phyloP scores from a whole-genome alignment of 2,797 vertebrate genomes.

The Cheirogaleus major region DNA sequence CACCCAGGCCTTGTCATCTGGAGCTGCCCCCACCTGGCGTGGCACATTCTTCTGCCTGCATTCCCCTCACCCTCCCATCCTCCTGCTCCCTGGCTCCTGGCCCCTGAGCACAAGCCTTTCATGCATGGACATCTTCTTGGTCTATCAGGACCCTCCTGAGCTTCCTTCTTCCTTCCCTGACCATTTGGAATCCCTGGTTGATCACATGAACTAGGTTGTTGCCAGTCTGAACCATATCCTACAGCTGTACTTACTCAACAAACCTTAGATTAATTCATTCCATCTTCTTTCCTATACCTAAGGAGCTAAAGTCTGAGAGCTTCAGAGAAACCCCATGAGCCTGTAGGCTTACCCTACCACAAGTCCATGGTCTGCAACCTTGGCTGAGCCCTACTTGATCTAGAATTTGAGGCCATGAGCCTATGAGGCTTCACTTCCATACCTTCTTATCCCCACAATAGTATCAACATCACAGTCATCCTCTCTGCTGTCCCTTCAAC shows the following conservation, averaged over 20 bases:
- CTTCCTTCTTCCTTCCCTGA: neutral
- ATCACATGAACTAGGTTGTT: neutral
- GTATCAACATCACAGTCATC: neutral
- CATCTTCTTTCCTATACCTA: neutral
- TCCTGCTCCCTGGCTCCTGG: neutral
- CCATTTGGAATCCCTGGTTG: neutral
- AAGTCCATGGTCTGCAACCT: neutral
- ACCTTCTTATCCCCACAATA: neutral
- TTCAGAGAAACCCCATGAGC: neutral
- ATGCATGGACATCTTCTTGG: neutral
- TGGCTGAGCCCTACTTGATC: neutral
- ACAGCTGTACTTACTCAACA: neutral
- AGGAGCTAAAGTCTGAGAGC: neutral
- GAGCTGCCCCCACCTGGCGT: neutral
- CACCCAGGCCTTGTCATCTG: no score
- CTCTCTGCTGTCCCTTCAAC: neutral
- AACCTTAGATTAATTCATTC: neutral
- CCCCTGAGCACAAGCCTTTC: neutral
- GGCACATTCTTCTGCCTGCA: neutral
- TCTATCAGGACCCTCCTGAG: neutral
- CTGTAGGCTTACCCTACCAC: neutral
- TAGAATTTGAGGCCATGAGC: neutral
- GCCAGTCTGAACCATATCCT: neutral
- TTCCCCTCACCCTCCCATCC: no score
- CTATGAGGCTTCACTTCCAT: neutral